Conservation (phyloP, 35 echinoderm and acorn worm species). For the Heliocidaris tuberculata region DNA sequence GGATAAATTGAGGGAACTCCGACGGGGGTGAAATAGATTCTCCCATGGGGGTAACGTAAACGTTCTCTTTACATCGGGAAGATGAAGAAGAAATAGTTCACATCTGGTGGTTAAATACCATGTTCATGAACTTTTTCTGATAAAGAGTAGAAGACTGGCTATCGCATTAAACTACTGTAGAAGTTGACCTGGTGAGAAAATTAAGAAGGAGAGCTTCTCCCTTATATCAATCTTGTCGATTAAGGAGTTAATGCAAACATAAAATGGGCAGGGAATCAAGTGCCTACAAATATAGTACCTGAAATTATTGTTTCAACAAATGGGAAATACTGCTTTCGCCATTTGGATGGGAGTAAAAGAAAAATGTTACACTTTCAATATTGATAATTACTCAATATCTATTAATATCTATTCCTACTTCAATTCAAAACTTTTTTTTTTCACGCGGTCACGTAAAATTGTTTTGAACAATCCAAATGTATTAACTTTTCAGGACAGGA, state of each 20-base stretch:
- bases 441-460: no score
- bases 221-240: not conserved
- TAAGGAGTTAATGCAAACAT: not conserved
- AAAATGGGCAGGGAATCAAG: not conserved
- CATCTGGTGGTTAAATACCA: not conserved
- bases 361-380: no score
- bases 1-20: conserved; percentile 1
- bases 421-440: no score
- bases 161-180: not conserved
- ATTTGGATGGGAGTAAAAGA: no score
- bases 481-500: no score
- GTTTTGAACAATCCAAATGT: no score
- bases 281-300: not conserved
- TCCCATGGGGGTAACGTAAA: not conserved
- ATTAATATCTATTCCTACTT: no score
- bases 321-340: no score
- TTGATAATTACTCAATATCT: no score
- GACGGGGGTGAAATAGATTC: not conserved
- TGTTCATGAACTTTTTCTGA: not conserved
- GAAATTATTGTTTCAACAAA: not conserved
- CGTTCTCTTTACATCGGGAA: not conserved
- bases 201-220: not conserved
- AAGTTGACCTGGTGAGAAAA: not conserved
- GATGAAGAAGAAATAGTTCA: not conserved
- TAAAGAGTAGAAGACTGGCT: not conserved